These are phyloP conservation scores for Aleiodes testaceus DNA, from an alignment of 2,888 invertebrate species.

Conservation along the genomic window DNA sequence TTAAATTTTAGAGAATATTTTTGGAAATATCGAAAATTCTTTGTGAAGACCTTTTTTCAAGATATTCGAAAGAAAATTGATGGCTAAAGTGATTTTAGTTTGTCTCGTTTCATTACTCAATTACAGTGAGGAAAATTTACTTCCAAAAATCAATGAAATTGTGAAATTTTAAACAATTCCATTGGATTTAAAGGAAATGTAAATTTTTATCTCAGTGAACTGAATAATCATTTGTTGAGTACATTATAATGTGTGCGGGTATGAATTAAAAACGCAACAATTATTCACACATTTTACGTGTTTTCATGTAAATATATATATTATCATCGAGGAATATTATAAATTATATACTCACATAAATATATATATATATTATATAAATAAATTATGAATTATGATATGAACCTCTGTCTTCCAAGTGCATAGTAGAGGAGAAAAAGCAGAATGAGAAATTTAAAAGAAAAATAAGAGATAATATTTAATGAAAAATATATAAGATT, in stretches of 20 bases:
- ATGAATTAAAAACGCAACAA: slow-evolving; percentile 33
- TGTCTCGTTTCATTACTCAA: slow-evolving; percentile 10
- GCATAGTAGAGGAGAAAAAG: slow-evolving; percentile 57
- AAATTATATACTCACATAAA: slow-evolving; percentile 45
- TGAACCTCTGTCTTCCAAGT: slow-evolving; percentile 72
- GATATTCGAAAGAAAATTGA: too few relatives aligned
- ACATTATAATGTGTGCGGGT: slow-evolving; percentile 6
- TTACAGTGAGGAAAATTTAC: too few relatives aligned
- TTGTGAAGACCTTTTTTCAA: too few relatives aligned
- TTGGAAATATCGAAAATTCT: too few relatives aligned
- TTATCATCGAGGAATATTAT: slow-evolving; percentile 41
- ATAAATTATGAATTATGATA: slow-evolving; percentile 58
- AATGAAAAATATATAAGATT: slow-evolving; percentile 31
- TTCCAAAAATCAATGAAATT: too few relatives aligned
- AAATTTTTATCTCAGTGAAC: too few relatives aligned
- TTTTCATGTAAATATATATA: slow-evolving; percentile 50
- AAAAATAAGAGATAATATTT: slow-evolving; percentile 37
- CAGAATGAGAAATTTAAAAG: slow-evolving; percentile 36
- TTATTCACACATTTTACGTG: slow-evolving; percentile 48
- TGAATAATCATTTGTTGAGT: too few relatives aligned
- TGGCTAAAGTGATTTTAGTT: too few relatives aligned
- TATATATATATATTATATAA: slow-evolving; percentile 54
- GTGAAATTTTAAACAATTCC: too few relatives aligned
- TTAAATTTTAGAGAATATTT: too few relatives aligned
- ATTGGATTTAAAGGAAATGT: too few relatives aligned